Base-by-base conservation (phyloP, 37 sponge, comb jelly and placozoan genomes). In the Oopsacas minuta region DNA sequence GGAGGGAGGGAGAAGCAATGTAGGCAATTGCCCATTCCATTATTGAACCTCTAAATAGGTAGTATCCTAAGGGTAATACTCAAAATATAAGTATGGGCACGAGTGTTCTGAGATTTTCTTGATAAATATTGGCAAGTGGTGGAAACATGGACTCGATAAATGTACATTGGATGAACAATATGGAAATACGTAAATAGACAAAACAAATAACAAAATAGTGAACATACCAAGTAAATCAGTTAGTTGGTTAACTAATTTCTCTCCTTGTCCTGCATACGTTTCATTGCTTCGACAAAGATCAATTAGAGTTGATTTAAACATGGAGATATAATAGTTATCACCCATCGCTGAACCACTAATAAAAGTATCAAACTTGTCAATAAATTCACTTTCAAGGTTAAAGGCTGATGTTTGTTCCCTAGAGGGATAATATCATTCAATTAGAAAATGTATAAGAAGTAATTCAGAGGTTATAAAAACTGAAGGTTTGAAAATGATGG, bases 291-390 rank as follows among this genome's bases (percentile, higher is more conserved):
- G 75, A 61, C 75, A 61, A 25, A 61, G 30, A 7, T 3, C 5
- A n/a, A 61, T 25, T 3, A 61, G 75, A 25, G 22, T 61, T 5
- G 75, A 61, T 32, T 61, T 61, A n/a, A 61, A 61, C 20, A n/a
- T n/a, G 28, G 20, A 10, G 5, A 61, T 34, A 61, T 89, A 94
- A 15, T 51, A 86, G 17, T 85, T 82, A 84, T 94, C 94, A 20
- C 92, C 94, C 83, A 82, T 87, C 10, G 90, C 92, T 37, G 36
- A 36, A 38, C 85, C 87, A 84, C 88, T 91, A 82, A 94, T 88
- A 51, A 69, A 88, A 49, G 89, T 61, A 83, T 94, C 94, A 17
- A 94, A 86, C 39, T 94, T 94, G 36, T 94, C 94, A 85, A 91
- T 94, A 87, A 91, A 88, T 85, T 94, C 94, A 20, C 84, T 39